These are phyloP conservation scores for Carcharodon carcharias DNA, from an alignment of 2,797 vertebrate species.

Conservation along the genomic window DNA sequence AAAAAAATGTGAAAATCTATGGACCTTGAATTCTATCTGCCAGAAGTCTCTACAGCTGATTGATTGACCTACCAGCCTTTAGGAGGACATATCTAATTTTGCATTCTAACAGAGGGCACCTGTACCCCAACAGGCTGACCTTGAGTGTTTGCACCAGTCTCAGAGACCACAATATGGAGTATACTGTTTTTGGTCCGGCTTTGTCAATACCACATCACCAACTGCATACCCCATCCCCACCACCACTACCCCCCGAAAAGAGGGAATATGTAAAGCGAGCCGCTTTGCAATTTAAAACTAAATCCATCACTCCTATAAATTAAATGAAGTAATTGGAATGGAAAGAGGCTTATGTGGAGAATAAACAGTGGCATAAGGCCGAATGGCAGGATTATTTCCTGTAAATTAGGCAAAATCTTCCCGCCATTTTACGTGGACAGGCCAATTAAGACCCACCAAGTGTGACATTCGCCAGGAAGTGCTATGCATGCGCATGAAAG, in stretches of 20 bases:
- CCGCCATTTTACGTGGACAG: too few species aligned
- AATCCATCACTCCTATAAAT: neutral
- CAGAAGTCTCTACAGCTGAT: neutral
- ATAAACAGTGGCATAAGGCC: neutral
- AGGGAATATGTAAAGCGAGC: neutral
- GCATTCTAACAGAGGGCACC: neutral
- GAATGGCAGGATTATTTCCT: neutral
- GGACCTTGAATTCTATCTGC: neutral
- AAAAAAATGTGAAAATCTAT: neutral
- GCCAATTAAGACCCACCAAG: too few species aligned
- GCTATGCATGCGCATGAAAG: too few species aligned
- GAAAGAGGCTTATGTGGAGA: neutral
- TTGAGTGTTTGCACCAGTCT: neutral
- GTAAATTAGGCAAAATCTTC: too few species aligned
- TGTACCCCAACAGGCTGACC: neutral
- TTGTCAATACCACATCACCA: neutral
- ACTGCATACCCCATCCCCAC: too few species aligned
- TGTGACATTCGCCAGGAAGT: too few species aligned
- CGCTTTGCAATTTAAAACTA: neutral
- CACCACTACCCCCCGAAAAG: too few species aligned
- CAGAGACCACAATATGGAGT: neutral
- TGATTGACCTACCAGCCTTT: neutral
- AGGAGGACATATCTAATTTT: neutral
- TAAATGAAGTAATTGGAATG: neutral
- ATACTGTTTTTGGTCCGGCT: neutral